A percentile compares a stretch with the other conserved stretches of the same genome.
phyloP scores from a whole-genome alignment of 2,797 vertebrate species.

The Squalus acanthias region DNA sequence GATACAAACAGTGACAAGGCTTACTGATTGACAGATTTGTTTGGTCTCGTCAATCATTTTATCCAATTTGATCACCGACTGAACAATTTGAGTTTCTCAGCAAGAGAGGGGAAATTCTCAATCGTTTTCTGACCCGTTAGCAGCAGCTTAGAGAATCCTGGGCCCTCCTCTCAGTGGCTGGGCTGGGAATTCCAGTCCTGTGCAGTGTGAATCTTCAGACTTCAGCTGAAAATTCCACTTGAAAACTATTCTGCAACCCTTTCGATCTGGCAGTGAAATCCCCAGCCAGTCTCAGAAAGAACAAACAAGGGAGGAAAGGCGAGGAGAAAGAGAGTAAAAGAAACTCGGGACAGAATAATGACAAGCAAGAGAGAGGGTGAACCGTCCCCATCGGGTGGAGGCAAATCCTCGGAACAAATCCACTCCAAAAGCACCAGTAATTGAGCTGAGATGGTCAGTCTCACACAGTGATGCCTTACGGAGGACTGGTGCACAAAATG shows the following conservation, averaged over 20 bases:
- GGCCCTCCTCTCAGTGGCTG: background rate
- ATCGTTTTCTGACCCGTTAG: background rate
- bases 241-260: background rate
- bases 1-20: background rate
- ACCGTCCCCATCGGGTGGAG: no score
- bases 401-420: background rate
- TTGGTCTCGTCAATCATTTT: background rate
- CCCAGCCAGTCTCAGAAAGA: background rate
- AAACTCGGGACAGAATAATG: background rate
- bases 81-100: background rate
- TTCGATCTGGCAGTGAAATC: background rate
- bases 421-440: background rate
- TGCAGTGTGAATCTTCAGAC: background rate
- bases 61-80: background rate
- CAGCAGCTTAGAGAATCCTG: background rate
- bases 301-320: background rate
- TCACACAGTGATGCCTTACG: background rate
- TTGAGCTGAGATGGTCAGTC: background rate
- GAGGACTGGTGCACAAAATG: background rate
- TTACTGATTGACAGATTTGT: background rate
- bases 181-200: background rate
- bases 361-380: background rate
- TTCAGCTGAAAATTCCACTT: background rate
- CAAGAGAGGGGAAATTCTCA: background rate
- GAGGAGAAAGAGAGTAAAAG: background rate